phyloP scores from a whole-genome alignment of 2,888 invertebrate species.

The Agriotes lineatus region DNA sequence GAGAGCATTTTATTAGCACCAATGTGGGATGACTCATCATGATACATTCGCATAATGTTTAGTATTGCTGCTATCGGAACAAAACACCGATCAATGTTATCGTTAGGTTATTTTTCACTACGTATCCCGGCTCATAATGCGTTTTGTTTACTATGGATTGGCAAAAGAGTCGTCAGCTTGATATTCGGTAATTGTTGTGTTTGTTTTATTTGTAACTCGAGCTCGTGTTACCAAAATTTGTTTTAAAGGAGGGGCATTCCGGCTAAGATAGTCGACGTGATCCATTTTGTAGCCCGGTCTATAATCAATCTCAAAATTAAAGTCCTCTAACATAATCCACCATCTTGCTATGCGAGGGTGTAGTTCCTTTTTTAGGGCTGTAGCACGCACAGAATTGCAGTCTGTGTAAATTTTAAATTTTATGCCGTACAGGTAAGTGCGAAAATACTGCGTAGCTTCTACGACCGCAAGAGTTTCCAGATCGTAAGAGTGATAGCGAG shows the following conservation, averaged over 20 bases:
- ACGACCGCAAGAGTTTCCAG: neutral
- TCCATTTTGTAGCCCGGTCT: neutral
- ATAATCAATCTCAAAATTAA: neutral
- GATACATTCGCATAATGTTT: neutral
- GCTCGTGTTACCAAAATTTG: too few species aligned
- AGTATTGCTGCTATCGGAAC: too few species aligned
- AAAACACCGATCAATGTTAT: too few species aligned
- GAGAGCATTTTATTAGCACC: neutral
- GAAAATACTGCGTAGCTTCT: neutral
- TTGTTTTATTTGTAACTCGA: too few species aligned
- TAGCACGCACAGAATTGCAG: slow-evolving; percentile 37
- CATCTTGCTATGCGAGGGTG: slow-evolving; percentile 24
- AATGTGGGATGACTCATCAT: neutral
- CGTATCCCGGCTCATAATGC: too few species aligned
- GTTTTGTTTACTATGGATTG: too few species aligned
- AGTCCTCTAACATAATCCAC: neutral
- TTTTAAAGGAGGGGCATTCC: too few species aligned
- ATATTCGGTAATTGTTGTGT: too few species aligned
- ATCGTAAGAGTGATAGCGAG: slow-evolving; percentile 48
- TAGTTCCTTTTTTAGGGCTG: slow-evolving; percentile 40
- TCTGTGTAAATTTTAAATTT: neutral
- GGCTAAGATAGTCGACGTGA: neutral
- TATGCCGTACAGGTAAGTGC: neutral
- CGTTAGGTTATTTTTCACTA: too few species aligned
- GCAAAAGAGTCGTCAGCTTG: too few species aligned